A percentile compares a stretch with the other conserved stretches of the same genome.
These are phyloP conservation scores for Syrrhaptes paradoxus DNA, from an alignment of 2,113 vertebrate genomes.

Conservation along the genomic window DNA sequence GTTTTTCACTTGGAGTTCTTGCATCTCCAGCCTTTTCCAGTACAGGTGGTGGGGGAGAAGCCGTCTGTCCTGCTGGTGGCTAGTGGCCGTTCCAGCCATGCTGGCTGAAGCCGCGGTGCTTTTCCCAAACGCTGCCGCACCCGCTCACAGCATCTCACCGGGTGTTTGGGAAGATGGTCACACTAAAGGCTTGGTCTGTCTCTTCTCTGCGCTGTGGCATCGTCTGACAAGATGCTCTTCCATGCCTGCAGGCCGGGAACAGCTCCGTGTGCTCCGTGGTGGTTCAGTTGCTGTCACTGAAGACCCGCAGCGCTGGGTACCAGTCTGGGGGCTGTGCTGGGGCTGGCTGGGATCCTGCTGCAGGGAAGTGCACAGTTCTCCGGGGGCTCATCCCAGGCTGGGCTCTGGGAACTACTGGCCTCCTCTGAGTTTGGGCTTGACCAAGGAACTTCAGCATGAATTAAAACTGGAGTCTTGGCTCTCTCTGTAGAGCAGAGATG, in stretches of 20 bases:
- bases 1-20: not conserved
- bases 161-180: fast-evolving
- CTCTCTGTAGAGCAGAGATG: not conserved
- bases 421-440: too few species aligned
- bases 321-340: not conserved
- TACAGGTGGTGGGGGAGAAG: not conserved
- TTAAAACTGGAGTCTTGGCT: not conserved
- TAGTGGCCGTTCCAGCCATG: fast-evolving
- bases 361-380: fast-evolving
- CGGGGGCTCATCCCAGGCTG: not conserved
- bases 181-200: not conserved
- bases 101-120: not conserved
- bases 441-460: not conserved
- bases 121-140: fast-evolving
- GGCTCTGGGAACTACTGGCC: not conserved
- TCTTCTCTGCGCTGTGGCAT: not conserved
- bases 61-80: not conserved
- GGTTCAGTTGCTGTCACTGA: not conserved
- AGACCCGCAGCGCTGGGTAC: fast-evolving
- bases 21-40: not conserved
- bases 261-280: fast-evolving
- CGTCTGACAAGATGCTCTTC: not conserved
- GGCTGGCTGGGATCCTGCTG: not conserved
- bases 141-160: not conserved
- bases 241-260: fast-evolving